Conservation (phyloP, 2,888 invertebrate species). For the Embidobia sp. region DNA sequence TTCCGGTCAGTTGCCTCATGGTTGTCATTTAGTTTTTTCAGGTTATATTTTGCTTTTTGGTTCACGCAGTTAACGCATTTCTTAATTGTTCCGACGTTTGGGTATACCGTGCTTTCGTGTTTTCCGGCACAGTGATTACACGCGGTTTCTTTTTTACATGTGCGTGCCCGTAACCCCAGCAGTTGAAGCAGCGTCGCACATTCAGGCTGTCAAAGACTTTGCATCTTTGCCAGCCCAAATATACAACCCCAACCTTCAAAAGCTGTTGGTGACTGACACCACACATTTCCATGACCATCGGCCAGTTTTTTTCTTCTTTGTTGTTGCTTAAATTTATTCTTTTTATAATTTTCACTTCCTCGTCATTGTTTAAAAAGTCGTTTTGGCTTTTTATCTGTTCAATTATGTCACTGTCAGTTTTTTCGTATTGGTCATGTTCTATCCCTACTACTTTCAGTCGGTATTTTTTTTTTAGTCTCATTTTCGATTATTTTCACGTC, state of each 20-base stretch:
- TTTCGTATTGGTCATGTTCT: background rate
- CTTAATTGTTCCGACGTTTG: slow-evolving; percentile 6
- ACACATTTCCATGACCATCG: slow-evolving; percentile 17
- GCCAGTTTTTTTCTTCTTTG: slow-evolving; percentile 4
- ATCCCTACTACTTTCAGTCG: slow-evolving; percentile 11
- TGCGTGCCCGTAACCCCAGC: slow-evolving; percentile 29
- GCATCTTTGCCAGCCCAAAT: slow-evolving; percentile 24
- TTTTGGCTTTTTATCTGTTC: slow-evolving; percentile 15
- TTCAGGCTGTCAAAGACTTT: slow-evolving; percentile 22
- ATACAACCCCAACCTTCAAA: slow-evolving; percentile 2
- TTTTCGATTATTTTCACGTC: slow-evolving; percentile 12
- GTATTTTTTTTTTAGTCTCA: background rate
- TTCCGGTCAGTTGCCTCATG: slow-evolving; percentile 34
- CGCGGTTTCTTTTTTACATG: slow-evolving; percentile 24
- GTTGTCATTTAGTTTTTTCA: slow-evolving; percentile 21
- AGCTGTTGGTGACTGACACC: slow-evolving; percentile 7
- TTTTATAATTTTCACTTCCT: slow-evolving; percentile 10
- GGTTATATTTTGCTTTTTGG: slow-evolving; percentile 34
- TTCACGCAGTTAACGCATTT: slow-evolving; percentile 39
- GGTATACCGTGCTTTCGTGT: slow-evolving; percentile 15
- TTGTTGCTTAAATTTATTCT: background rate
- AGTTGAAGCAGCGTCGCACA: slow-evolving; percentile 28
- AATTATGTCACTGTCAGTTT: slow-evolving; percentile 2
- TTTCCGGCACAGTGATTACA: slow-evolving; percentile 31
- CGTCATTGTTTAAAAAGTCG: slow-evolving; percentile 5